Percentiles rank a stretch among this genome's conserved stretches.
phyloP scores from a whole-genome alignment of 2,888 invertebrate genomes.

The Gerris lacustris region DNA sequence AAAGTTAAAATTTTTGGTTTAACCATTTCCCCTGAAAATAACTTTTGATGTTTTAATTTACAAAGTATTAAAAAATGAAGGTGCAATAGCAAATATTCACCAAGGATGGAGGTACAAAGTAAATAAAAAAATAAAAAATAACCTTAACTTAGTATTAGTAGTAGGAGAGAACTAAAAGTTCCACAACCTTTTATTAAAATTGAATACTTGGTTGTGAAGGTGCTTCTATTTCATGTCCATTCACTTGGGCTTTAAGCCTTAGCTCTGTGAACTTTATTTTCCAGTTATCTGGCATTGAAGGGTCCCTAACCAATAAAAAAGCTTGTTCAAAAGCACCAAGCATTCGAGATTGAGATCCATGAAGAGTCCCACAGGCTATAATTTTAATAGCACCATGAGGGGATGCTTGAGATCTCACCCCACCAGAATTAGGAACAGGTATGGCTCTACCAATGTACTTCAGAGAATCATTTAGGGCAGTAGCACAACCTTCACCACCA shows the following conservation, averaged over 20 bases:
- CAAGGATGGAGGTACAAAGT: too few relatives aligned
- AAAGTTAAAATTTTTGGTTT: too few relatives aligned
- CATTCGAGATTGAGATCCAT: constrained; percentile 39
- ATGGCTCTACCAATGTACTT: constrained; percentile 36
- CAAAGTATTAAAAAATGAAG: too few relatives aligned
- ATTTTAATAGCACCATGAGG: constrained; percentile 50
- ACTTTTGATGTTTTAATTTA: too few relatives aligned
- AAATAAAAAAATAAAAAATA: too few relatives aligned
- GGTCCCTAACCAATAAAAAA: constrained; percentile 52
- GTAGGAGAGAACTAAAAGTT: too few relatives aligned
- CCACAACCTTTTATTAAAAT: too few relatives aligned
- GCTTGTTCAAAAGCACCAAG: constrained; percentile 54
- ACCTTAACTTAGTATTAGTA: too few relatives aligned
- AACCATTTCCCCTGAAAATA: too few relatives aligned
- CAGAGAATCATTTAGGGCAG: not conserved
- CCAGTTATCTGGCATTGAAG: constrained; percentile 50
- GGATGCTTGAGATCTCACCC: constrained; percentile 46
- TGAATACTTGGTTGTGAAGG: not conserved
- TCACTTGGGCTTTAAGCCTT: not conserved
- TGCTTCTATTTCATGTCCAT: not conserved
- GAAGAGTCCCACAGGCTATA: constrained; percentile 51
- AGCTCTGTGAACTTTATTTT: constrained; percentile 48
- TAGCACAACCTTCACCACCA: not conserved
- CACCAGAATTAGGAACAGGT: constrained; percentile 41
- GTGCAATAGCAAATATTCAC: too few relatives aligned